phyloP scores from a whole-genome alignment of 2,113 vertebrate species.

The Okapia johnstoni region DNA sequence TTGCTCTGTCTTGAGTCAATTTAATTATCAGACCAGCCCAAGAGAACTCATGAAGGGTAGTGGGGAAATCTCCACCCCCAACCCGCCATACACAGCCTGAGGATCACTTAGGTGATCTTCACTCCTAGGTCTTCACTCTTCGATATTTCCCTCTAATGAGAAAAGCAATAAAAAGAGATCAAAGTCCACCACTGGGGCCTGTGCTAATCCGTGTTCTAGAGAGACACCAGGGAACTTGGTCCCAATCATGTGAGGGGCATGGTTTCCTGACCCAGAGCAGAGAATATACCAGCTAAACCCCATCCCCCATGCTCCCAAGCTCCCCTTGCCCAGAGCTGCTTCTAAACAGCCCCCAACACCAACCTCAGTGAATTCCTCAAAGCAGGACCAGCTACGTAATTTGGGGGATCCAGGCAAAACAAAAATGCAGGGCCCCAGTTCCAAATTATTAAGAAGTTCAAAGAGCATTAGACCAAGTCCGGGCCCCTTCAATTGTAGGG shows the following conservation, averaged over 20 bases:
- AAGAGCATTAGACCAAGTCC: neutral
- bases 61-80: neutral
- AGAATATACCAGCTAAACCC: neutral
- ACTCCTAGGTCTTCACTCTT: neutral
- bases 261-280: neutral
- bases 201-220: neutral
- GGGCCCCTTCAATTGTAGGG: neutral
- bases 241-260: neutral
- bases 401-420: neutral
- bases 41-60: neutral
- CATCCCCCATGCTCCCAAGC: neutral
- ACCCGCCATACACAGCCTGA: neutral
- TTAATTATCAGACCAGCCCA: neutral
- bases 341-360: neutral
- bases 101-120: neutral
- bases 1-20: neutral
- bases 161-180: slow-evolving; percentile 14
- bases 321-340: neutral
- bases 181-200: neutral
- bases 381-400: neutral
- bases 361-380: neutral
- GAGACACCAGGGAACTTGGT: neutral
- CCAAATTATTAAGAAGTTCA: neutral
- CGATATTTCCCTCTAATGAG: neutral
- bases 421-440: neutral